Percentiles rank a stretch among this genome's conserved stretches.
phyloP scores from a whole-genome alignment of 2,113 vertebrate genomes.

The Lycaon pictus region DNA sequence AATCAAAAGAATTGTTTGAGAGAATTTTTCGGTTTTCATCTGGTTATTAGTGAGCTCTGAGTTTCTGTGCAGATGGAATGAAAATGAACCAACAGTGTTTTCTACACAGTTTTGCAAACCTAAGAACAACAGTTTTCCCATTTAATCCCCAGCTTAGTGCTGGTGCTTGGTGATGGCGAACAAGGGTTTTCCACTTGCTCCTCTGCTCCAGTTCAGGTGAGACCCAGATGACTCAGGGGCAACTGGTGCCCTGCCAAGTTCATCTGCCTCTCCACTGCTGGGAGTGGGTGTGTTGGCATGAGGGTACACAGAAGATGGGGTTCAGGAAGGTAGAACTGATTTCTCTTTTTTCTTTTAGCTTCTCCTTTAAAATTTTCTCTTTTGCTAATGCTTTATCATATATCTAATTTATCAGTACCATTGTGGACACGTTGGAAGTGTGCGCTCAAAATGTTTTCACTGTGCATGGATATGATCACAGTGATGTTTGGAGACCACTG shows the following conservation, averaged over 20 bases:
- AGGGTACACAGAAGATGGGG: background rate
- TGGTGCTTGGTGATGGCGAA: background rate
- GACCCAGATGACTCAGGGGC: background rate
- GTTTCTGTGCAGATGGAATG: constrained; percentile 56
- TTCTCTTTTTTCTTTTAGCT: constrained; percentile 6
- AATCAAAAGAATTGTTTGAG: constrained; percentile 67
- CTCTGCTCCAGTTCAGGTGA: background rate
- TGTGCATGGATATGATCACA: background rate
- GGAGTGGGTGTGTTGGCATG: background rate
- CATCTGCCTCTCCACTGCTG: background rate
- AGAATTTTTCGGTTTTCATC: constrained; percentile 51
- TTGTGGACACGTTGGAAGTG: background rate
- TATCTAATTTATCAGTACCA: background rate
- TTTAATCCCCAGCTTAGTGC: background rate
- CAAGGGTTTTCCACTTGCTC: background rate
- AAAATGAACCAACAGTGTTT: constrained; percentile 40
- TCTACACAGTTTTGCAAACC: constrained; percentile 12
- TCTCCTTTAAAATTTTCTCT: background rate
- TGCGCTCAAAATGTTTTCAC: background rate
- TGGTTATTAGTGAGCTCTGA: constrained; percentile 4
- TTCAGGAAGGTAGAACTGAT: background rate
- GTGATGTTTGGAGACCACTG: background rate
- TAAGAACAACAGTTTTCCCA: background rate
- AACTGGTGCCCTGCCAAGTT: background rate
- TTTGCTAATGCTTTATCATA: constrained; percentile 13